phyloP scores from a whole-genome alignment of 2,888 invertebrate species.

The Spodoptera picta region DNA sequence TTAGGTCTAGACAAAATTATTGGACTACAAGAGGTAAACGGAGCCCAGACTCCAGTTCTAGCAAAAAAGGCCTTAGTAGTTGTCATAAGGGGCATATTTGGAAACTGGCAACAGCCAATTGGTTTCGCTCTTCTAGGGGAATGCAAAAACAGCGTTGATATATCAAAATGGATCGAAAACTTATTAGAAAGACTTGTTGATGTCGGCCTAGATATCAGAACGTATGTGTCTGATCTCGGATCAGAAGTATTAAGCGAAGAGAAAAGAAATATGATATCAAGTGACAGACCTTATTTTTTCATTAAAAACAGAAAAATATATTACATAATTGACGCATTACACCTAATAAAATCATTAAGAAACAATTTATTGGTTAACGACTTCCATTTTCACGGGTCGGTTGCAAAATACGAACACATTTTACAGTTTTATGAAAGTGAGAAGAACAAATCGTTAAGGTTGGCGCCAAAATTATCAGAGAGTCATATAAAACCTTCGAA shows the following conservation, averaged over 20 bases:
- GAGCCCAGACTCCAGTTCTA: constrained; percentile 45
- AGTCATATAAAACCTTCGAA: constrained; percentile 57
- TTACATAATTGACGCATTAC: constrained; percentile 59
- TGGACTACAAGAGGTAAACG: constrained; percentile 59
- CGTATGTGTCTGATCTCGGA: constrained; percentile 52
- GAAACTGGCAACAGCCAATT: constrained; percentile 55
- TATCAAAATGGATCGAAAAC: constrained; percentile 55
- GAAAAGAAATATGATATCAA: constrained; percentile 45
- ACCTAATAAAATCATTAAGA: constrained; percentile 59
- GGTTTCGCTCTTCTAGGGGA: constrained; percentile 55
- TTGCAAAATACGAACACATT: constrained; percentile 61
- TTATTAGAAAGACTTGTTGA: constrained; percentile 51
- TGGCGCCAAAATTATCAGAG: constrained; percentile 60
- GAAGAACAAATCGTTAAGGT: constrained; percentile 46
- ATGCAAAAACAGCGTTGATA: constrained; percentile 36
- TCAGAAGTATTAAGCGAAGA: constrained; percentile 46
- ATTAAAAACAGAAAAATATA: constrained; percentile 58
- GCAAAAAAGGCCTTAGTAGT: constrained; percentile 56
- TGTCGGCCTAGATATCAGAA: constrained; percentile 55
- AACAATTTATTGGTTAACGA: constrained; percentile 58
- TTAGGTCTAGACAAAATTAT: constrained; percentile 54
- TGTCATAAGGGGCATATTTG: constrained; percentile 55
- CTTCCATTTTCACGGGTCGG: constrained; percentile 53
- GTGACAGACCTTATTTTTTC: constrained; percentile 55
- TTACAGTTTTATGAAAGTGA: constrained; percentile 56